A percentile compares a stretch with the other conserved stretches of the same genome.
phyloP scores from a whole-genome alignment of 1,140 invertebrate genomes.

The Radopholus similis region DNA sequence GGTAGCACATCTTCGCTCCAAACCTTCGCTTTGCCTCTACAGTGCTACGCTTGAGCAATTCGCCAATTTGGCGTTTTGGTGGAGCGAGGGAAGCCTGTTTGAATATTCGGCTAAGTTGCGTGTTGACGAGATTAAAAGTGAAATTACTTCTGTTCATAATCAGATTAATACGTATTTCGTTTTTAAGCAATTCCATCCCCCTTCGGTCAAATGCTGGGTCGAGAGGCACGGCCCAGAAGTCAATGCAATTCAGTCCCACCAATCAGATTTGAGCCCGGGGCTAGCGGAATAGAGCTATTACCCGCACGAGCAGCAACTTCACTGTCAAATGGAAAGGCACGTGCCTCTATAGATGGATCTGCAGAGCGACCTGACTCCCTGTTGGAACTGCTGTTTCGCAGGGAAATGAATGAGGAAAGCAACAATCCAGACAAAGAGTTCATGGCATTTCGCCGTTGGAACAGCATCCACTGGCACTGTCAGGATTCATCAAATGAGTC shows the following conservation, averaged over 20 bases:
- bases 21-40: conserved; percentile 6
- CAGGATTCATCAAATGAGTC: too few relatives aligned
- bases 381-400: not conserved
- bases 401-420: too few relatives aligned
- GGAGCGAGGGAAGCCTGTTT: conserved; percentile 14
- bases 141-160: not conserved
- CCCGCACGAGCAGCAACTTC: too few relatives aligned
- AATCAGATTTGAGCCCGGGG: too few relatives aligned
- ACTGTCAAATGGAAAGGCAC: too few relatives aligned
- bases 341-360: not conserved
- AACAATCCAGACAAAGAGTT: too few relatives aligned
- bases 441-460: too few relatives aligned
- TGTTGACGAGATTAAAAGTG: not conserved
- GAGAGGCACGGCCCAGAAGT: not conserved
- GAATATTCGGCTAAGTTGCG: not conserved
- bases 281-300: too few relatives aligned
- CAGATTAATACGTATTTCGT: too few relatives aligned
- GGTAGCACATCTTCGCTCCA: conserved; percentile 14
- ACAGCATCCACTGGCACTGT: too few relatives aligned
- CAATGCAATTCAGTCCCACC: not conserved
- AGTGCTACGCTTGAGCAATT: conserved; percentile 1
- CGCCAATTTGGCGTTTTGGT: conserved; percentile 13
- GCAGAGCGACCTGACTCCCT: not conserved
- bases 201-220: too few relatives aligned
- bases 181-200: not conserved